These are phyloP conservation scores for Phylloscopus collybita DNA, from an alignment of 2,797 vertebrate species.

Conservation along the genomic window DNA sequence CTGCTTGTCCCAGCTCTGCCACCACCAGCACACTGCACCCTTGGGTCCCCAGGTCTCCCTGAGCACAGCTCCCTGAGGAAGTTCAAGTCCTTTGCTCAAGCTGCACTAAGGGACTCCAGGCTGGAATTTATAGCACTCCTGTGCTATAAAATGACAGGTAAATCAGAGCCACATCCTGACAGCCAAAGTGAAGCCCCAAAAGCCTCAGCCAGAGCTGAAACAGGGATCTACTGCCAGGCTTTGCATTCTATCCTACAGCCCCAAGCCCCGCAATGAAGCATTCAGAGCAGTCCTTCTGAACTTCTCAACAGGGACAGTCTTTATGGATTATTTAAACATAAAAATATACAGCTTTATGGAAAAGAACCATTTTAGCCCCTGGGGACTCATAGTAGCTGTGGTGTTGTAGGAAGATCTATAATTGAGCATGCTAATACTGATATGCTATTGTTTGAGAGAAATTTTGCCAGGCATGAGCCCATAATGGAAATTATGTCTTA, in stretches of 20 bases:
- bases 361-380: conserved; percentile 32
- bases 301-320: conserved; percentile 43
- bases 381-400: background rate
- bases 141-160: background rate
- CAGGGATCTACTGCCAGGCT: background rate
- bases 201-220: background rate
- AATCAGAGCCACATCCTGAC: background rate
- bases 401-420: conserved; percentile 1
- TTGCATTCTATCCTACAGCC: background rate
- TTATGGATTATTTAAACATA: conserved; percentile 67
- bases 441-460: background rate
- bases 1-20: background rate
- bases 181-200: background rate
- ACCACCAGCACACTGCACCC: fast-evolving
- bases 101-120: background rate
- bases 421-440: conserved; percentile 32
- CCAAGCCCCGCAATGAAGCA: conserved; percentile 3
- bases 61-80: background rate
- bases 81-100: background rate
- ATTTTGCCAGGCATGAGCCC: background rate
- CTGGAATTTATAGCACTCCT: background rate
- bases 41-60: background rate
- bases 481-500: conserved; percentile 3
- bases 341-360: conserved; percentile 40
- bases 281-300: conserved; percentile 5